Evolutionary conservation across 92 coral and sea anemone species (phyloP).

Genomic region (Metridium senile): DNA sequence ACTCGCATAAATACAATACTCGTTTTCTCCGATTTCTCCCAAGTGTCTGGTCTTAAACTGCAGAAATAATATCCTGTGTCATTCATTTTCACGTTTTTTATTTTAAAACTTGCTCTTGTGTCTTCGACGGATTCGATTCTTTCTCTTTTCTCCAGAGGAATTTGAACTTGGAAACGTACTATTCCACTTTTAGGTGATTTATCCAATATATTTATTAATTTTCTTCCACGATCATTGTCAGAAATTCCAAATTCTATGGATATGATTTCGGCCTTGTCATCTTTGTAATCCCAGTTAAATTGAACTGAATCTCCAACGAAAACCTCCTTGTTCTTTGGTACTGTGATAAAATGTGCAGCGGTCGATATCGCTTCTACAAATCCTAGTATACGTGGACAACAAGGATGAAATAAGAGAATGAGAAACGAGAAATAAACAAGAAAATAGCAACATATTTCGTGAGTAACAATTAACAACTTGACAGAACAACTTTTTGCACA

Average conservation of each 20-base stretch:
- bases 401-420: background rate
- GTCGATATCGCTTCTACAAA: background rate
- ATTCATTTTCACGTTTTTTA: slow-evolving; percentile 26
- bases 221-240: background rate
- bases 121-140: background rate
- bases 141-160: no score
- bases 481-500: background rate
- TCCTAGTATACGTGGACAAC: background rate
- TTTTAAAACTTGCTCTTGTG: slow-evolving; percentile 49
- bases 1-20: slow-evolving; percentile 35
- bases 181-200: background rate
- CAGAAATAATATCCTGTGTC: slow-evolving; percentile 55
- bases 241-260: slow-evolving; percentile 39
- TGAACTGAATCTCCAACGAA: slow-evolving; percentile 58
- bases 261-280: background rate
- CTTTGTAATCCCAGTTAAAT: slow-evolving; percentile 59
- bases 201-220: background rate
- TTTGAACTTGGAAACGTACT: no score
- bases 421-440: background rate
- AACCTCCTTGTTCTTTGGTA: slow-evolving; percentile 56
- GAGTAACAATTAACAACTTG: background rate
- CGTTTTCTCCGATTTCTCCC: background rate
- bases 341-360: slow-evolving; percentile 30
- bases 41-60: background rate
- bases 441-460: background rate